Percentiles rank a stretch among this genome's conserved stretches.
Conservation (phyloP, 2,888 invertebrate species). For the Amiota minor region DNA sequence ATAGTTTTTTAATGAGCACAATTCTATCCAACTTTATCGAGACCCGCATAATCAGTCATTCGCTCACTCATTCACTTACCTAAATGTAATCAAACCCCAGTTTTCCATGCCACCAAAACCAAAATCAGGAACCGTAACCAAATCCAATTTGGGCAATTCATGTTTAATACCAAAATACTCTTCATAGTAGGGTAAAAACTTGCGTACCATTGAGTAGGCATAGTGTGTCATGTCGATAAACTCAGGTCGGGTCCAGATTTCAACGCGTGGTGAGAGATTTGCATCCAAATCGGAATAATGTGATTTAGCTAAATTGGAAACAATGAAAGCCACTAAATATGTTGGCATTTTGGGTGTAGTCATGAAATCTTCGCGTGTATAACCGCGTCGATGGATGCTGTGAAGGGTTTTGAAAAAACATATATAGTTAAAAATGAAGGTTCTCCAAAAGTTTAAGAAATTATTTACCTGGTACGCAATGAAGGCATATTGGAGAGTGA, state of each 20-base stretch:
- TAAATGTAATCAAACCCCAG: constrained; percentile 79
- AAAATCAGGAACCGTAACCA: constrained; percentile 83
- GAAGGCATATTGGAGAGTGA: constrained; percentile 80
- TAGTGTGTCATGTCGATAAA: constrained; percentile 73
- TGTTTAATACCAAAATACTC: constrained; percentile 79
- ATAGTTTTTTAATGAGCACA: constrained; percentile 1
- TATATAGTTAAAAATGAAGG: background rate
- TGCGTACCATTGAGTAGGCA: constrained; percentile 77
- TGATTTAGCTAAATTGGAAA: constrained; percentile 75
- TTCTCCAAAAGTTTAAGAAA: too few species aligned
- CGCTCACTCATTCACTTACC: constrained; percentile 62
- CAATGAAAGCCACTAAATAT: constrained; percentile 81
- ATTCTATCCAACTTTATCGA: background rate
- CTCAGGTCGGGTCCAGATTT: constrained; percentile 71
- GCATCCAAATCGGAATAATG: constrained; percentile 62
- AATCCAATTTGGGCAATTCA: constrained; percentile 80
- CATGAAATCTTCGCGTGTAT: constrained; percentile 79
- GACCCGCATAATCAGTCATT: background rate
- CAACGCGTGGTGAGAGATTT: constrained; percentile 64
- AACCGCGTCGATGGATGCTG: constrained; percentile 73
- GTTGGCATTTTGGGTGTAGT: constrained; percentile 83
- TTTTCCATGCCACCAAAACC: constrained; percentile 83
- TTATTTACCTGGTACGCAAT: constrained; percentile 60
- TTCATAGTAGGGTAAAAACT: constrained; percentile 79
- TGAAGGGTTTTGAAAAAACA: background rate